These are phyloP conservation scores for Gambusia yucatana DNA, from an alignment of 2,797 vertebrate genomes.

Conservation along the genomic window DNA sequence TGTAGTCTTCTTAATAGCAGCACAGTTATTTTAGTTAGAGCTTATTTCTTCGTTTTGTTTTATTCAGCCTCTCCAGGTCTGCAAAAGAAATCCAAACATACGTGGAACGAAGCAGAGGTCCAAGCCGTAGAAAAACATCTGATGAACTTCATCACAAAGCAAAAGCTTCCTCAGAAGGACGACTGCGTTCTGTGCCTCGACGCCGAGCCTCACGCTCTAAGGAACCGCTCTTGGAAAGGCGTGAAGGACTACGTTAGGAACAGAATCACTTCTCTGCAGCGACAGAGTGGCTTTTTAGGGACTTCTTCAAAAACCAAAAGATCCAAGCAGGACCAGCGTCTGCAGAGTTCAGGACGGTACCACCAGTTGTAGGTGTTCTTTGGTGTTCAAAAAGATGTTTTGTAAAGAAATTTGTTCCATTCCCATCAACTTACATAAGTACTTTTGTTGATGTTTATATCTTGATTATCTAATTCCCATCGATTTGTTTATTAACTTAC, in stretches of 20 bases:
- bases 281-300: slow-evolving; percentile 27
- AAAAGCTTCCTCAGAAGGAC: slow-evolving; percentile 66
- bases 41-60: not conserved
- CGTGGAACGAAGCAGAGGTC: slow-evolving; percentile 58
- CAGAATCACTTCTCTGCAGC: slow-evolving; percentile 64
- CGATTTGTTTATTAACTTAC: not conserved
- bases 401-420: not conserved
- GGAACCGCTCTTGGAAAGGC: slow-evolving; percentile 60
- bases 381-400: not conserved
- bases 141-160: slow-evolving; percentile 57
- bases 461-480: not conserved
- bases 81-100: slow-evolving; percentile 26
- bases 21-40: not conserved
- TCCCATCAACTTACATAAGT: not conserved
- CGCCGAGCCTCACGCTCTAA: slow-evolving; percentile 54
- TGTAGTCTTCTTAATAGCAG: not conserved
- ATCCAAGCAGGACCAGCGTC: not conserved
- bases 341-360: not conserved
- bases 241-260: slow-evolving; percentile 72
- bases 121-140: slow-evolving; percentile 64
- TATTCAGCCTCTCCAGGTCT: not conserved
- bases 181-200: slow-evolving; percentile 68
- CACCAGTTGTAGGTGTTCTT: not conserved
- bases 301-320: not conserved
- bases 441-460: not conserved